phyloP scores from a whole-genome alignment of 1,140 invertebrate species.

The Drosophila tani region DNA sequence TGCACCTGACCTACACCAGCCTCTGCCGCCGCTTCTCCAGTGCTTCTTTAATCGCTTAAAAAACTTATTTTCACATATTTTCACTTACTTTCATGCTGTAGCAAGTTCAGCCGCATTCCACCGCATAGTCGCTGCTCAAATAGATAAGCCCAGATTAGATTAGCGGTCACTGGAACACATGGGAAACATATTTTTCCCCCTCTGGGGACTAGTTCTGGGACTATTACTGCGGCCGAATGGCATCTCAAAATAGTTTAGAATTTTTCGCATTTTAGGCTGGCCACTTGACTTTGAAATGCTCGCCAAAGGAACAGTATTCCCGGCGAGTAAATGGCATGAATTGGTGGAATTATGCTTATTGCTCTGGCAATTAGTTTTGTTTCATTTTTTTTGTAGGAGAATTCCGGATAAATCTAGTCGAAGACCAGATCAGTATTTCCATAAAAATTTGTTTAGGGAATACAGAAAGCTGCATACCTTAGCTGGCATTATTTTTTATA shows the following conservation, averaged over 20 bases:
- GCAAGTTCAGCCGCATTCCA: constrained; percentile 32
- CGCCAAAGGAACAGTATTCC: neutral
- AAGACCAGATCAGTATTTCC: neutral
- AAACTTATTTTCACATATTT: constrained; percentile 22
- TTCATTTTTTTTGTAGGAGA: neutral
- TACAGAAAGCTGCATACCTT: neutral
- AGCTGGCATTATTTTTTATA: too few species aligned
- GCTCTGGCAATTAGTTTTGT: constrained; percentile 8
- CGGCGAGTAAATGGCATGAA: neutral
- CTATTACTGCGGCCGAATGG: constrained; percentile 25
- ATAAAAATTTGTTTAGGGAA: neutral
- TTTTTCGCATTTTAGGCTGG: constrained; percentile 3
- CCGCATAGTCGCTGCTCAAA: constrained; percentile 24
- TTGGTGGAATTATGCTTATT: neutral
- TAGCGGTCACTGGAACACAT: constrained; percentile 45
- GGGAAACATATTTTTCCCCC: constrained; percentile 36
- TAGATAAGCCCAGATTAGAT: constrained; percentile 72
- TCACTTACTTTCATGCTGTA: constrained; percentile 32
- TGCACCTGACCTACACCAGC: constrained; percentile 2
- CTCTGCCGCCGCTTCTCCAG: neutral
- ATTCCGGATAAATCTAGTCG: neutral
- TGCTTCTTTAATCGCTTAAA: constrained; percentile 16
- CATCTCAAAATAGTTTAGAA: constrained; percentile 23
- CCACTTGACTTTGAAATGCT: constrained; percentile 42
- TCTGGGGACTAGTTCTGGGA: constrained; percentile 4